Base-by-base conservation (phyloP, 2,888 invertebrate genomes). In the Eudemis profundana region DNA sequence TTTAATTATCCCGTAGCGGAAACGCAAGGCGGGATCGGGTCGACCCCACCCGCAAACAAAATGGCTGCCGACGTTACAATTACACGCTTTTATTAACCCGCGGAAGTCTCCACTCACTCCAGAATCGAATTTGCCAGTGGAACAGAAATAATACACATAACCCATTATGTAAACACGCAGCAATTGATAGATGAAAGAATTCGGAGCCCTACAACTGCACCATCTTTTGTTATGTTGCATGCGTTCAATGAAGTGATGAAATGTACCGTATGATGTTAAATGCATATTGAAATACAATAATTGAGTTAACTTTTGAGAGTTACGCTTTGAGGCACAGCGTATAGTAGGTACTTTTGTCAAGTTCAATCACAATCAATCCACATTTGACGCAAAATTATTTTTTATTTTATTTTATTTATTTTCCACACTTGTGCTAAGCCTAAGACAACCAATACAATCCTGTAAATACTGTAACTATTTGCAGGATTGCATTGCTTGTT, bases 11-110 rank as follows among this genome's bases (percentile, higher is more conserved):
- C 86, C 74, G 79, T 81, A 69, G 84, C 90, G 91, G 91, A 90
- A 90, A 86, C 78, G 83, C 82, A 72, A 90, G 92, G 92, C 91
- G 92, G 91, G 89, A 85, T 89, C 90, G 79, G 69, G 74, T 78
- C 90, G 89, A 90, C 90, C 91, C 91, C 90, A 86, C 91, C 91
- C 89, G 90, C 80, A 75, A 81, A 82, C 89, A 92, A 91, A 89
- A 91, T 91, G 91, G 91, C 91, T 81, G 90, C 84, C 82, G 73
- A 76, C 78, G 79, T 83, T 83, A 89, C 89, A 89, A 89, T 90
- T 86, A 87, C 83, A 82, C 79, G 82, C 80, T 78, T 85, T 86
- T 82, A 83, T 79, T 77, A 81, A 79, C 73, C 70, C 73, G 70
- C 78, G 82, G 82, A 86, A 84, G 80, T 83, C 76, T 68, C 74